A percentile compares a stretch with the other conserved stretches of the same genome.
phyloP scores from a whole-genome alignment of 2,113 vertebrate species.

The Psophia crepitans region DNA sequence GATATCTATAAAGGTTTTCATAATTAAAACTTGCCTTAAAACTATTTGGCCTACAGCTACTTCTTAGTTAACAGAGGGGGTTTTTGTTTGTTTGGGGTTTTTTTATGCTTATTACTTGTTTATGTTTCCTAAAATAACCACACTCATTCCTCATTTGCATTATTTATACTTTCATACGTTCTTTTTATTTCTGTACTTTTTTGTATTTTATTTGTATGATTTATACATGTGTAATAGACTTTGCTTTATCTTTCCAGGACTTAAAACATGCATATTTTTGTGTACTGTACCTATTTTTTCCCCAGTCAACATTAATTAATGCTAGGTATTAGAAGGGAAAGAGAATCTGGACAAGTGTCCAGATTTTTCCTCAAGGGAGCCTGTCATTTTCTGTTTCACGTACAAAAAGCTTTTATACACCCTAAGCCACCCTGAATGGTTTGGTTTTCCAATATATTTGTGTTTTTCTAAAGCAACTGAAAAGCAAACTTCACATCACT shows the following conservation, averaged over 20 bases:
- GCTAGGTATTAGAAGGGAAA: background rate
- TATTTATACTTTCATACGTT: background rate
- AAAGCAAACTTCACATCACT: background rate
- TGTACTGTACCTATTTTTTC: background rate
- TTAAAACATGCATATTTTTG: background rate
- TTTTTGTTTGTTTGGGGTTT: no score
- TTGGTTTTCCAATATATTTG: background rate
- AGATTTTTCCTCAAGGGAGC: background rate
- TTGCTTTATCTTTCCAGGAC: background rate
- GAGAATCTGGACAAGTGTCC: background rate
- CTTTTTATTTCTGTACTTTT: background rate
- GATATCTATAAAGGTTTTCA: background rate
- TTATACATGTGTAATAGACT: background rate
- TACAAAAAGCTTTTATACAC: background rate
- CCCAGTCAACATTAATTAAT: background rate
- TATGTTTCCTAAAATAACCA: background rate
- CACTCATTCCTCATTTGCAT: background rate
- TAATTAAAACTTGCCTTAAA: background rate
- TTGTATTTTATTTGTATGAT: background rate
- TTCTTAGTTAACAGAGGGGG: background rate
- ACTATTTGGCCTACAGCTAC: background rate
- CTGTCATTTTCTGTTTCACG: background rate
- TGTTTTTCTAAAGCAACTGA: background rate
- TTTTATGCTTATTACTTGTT: background rate
- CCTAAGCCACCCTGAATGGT: background rate